phyloP scores from a whole-genome alignment of 2,113 vertebrate species.

The Brachirus orientalis region DNA sequence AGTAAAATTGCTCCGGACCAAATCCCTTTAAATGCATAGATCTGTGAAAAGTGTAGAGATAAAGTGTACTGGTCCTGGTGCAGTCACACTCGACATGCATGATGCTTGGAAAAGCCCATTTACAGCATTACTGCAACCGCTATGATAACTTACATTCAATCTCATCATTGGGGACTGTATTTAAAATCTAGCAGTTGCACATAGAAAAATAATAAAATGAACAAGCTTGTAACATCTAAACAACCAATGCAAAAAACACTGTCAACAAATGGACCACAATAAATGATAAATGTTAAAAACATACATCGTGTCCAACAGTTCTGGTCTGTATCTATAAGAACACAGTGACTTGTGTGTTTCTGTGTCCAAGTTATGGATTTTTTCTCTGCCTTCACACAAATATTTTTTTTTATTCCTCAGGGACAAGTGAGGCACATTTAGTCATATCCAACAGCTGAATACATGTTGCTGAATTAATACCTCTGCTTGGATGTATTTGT shows the following conservation, averaged over 20 bases:
- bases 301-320: too few relatives aligned
- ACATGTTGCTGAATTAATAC: conserved; percentile 64
- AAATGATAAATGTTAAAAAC: too few relatives aligned
- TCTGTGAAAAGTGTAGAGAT: conserved; percentile 43
- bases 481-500: conserved; percentile 37
- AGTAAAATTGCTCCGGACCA: conserved; percentile 56
- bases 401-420: neutral
- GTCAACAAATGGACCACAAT: too few relatives aligned
- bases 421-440: conserved; percentile 27
- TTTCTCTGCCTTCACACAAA: neutral
- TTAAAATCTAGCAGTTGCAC: conserved; percentile 5
- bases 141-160: conserved; percentile 26
- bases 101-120: conserved; percentile 40
- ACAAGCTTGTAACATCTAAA: neutral
- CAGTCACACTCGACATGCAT: conserved; percentile 27
- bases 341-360: too few relatives aligned
- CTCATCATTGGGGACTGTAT: too few relatives aligned
- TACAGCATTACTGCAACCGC: conserved; percentile 35
- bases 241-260: neutral
- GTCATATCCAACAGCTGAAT: conserved; percentile 51
- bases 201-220: neutral
- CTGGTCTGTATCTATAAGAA: too few relatives aligned
- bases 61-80: conserved; percentile 23
- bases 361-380: conserved; percentile 1
- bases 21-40: conserved; percentile 63